phyloP scores from a whole-genome alignment of 92 coral and sea anemone genomes.

The Porites divaricata region DNA sequence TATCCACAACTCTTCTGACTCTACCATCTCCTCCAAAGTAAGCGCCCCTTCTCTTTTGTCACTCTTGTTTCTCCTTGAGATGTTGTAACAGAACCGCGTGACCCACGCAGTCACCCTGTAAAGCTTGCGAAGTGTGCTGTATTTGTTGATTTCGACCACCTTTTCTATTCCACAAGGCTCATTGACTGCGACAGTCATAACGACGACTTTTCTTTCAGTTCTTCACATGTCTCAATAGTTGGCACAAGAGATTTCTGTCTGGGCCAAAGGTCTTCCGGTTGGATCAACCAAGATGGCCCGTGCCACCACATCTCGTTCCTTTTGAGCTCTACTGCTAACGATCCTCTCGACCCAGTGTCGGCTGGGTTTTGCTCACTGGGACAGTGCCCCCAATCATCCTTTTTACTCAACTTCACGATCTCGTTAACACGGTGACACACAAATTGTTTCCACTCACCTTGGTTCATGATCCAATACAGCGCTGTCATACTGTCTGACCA shows the following conservation, averaged over 20 bases:
- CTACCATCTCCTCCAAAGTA: conserved; percentile 25
- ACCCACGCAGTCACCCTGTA: conserved; percentile 64
- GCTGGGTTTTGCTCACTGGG: conserved; percentile 50
- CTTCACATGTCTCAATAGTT: conserved; percentile 15
- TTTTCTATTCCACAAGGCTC: neutral
- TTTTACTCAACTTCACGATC: conserved; percentile 30
- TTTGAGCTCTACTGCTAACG: conserved; percentile 32
- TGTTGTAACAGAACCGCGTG: conserved; percentile 41
- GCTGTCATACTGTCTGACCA: conserved; percentile 47
- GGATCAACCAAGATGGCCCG: conserved; percentile 42
- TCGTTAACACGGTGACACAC: conserved; percentile 45
- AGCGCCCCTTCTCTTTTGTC: conserved; percentile 16
- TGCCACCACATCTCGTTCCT: conserved; percentile 50
- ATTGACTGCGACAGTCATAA: neutral
- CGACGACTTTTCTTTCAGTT: conserved; percentile 22
- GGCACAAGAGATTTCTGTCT: neutral
- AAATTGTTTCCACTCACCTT: conserved; percentile 48
- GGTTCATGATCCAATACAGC: conserved; percentile 31
- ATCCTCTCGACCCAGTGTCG: conserved; percentile 46
- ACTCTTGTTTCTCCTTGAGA: neutral
- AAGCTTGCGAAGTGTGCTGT: conserved; percentile 23
- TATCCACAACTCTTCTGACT: conserved; percentile 49
- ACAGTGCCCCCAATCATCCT: conserved; percentile 44
- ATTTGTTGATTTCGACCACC: conserved; percentile 11
- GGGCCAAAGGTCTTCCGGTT: conserved; percentile 38